Conservation (phyloP, 2,797 vertebrate species). For the Atherinosoma microstoma region DNA sequence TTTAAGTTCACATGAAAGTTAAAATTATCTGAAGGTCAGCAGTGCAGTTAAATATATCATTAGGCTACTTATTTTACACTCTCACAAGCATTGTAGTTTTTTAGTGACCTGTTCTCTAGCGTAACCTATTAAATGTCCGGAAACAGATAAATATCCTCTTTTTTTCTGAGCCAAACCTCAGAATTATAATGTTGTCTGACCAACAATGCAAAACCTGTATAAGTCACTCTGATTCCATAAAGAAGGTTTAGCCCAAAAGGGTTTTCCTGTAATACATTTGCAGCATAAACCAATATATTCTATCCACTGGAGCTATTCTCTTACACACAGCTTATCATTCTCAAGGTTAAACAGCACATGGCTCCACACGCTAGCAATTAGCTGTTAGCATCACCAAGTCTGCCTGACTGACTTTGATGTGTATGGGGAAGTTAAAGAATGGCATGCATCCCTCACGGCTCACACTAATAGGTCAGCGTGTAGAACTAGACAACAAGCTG, state of each 20-base stretch:
- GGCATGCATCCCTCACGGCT: background rate
- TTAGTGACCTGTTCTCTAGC: too few species aligned
- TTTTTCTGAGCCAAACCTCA: too few species aligned
- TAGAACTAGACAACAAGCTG: too few species aligned
- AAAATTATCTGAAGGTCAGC: background rate
- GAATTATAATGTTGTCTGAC: too few species aligned
- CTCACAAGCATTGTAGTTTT: background rate
- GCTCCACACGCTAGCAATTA: constrained; percentile 63
- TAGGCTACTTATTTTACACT: background rate
- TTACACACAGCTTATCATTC: constrained; percentile 25
- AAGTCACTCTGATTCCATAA: too few species aligned
- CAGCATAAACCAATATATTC: background rate
- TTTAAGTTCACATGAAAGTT: constrained; percentile 5
- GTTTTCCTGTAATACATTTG: constrained; percentile 1
- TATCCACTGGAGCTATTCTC: constrained; percentile 4
- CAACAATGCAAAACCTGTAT: too few species aligned
- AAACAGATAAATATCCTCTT: too few species aligned
- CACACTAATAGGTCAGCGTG: too few species aligned
- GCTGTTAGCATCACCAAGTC: constrained; percentile 64
- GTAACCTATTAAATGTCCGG: too few species aligned
- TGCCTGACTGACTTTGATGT: constrained; percentile 71
- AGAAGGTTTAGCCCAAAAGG: too few species aligned
- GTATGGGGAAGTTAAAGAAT: constrained; percentile 15
- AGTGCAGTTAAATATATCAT: background rate
- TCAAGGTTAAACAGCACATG: constrained; percentile 31